Evolutionary conservation across 1,140 invertebrate genomes (phyloP), one percentile per base, ranked within the genome.

Genomic region (Telenomus remus): DNA sequence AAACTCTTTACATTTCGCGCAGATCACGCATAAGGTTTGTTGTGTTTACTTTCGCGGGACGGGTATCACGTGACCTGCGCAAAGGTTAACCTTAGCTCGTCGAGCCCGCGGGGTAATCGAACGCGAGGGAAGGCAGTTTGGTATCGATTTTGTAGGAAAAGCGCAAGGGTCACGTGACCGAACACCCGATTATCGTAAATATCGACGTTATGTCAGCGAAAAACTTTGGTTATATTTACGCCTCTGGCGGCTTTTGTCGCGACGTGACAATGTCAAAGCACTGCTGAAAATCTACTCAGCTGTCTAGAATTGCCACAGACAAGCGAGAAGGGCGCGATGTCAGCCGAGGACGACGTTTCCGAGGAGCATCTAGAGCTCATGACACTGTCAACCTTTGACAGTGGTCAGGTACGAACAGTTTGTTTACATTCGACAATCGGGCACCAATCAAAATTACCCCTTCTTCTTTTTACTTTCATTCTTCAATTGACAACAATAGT

Each of bases 221-320:
- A n/a, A 60, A 73, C 70, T 73, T 73, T 73, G 70, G 70, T 73
- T 73, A 73, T 73, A 73, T 73, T 73, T 73, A 73, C 50, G 56
- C 66, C 60, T 54, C 56, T 55, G 46, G 50, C 43, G 43, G 9
- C 49, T n/a, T 6, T 47, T 37, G 43, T 53, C 43, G 43, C 43
- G 13, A 43, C 60, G 48, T 73, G 55, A 44, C 51, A 12, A 66
- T 65, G 60, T 0, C 19, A 16, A 5, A 14, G 1, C 2, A 8
- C 27, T 64, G 16, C 43, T 33, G 3, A 8, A 12, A 56, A 15
- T 4, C n/a, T n/a, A 9, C 9, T 39, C 37, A 39, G 19, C 19
- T 27, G 19, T 27, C 19, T 6, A 3, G 19, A 27, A 6, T 27
- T 6, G 19, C 19, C 19, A 3, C 6, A 27, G 19, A 27, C 46